These are phyloP conservation scores for Thermophis baileyi DNA, from an alignment of 2,113 vertebrate genomes.

Conservation along the genomic window DNA sequence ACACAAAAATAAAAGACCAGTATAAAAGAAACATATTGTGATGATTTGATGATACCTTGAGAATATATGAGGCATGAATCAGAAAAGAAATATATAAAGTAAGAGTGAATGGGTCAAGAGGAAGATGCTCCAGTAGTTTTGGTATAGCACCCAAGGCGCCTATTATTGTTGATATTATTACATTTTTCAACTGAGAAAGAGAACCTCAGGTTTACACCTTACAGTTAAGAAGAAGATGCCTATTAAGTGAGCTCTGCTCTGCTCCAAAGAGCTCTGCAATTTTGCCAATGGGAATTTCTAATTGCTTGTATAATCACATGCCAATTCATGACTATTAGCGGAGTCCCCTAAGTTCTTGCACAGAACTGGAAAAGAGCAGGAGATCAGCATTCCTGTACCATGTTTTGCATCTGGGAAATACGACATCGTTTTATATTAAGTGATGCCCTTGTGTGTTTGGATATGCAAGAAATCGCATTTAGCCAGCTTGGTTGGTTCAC, in stretches of 20 bases:
- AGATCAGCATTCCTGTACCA: conserved; percentile 33
- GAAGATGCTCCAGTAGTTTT: neutral
- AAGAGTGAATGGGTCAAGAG: neutral
- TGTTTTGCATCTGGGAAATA: neutral
- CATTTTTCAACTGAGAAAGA: neutral
- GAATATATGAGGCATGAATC: neutral
- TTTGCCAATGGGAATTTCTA: conserved; percentile 8
- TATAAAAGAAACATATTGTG: neutral
- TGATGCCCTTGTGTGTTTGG: neutral
- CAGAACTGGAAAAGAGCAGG: conserved; percentile 18
- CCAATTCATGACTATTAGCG: conserved; percentile 2
- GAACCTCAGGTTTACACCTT: neutral
- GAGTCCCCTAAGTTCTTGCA: neutral
- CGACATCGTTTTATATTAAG: neutral
- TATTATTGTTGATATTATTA: neutral
- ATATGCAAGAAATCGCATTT: neutral
- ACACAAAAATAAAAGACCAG: neutral
- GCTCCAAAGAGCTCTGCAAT: neutral
- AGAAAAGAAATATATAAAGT: neutral
- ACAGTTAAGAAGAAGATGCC: neutral
- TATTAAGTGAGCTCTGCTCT: neutral
- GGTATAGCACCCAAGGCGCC: neutral
- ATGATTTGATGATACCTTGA: neutral
- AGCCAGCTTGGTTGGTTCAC: neutral
- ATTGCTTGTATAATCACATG: neutral